phyloP scores from a whole-genome alignment of 2,113 vertebrate genomes.

The Phylloscopus trochilus region DNA sequence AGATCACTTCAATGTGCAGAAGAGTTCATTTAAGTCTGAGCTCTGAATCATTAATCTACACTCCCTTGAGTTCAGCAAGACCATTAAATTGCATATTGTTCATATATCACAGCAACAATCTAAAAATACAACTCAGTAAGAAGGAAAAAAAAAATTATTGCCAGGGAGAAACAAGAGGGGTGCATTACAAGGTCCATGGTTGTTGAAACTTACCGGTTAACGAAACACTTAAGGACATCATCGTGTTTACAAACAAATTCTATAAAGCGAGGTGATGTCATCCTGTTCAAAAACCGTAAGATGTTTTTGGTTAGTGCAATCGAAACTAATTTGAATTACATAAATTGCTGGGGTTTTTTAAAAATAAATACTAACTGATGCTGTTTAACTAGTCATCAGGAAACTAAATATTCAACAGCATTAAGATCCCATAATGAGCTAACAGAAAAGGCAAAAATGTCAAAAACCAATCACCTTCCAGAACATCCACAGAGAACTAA shows the following conservation, averaged over 20 bases:
- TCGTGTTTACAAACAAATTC: constrained; percentile 99
- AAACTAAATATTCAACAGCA: neutral
- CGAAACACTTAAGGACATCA: constrained; percentile 97
- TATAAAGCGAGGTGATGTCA: constrained; percentile 96
- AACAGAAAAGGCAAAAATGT: neutral
- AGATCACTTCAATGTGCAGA: neutral
- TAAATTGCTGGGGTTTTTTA: neutral
- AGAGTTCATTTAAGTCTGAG: neutral
- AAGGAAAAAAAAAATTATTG: neutral
- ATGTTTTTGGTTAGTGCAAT: neutral
- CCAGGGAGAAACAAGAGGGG: neutral
- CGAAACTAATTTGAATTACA: neutral
- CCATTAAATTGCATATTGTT: neutral
- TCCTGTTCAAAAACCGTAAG: constrained; percentile 72
- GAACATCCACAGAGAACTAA: neutral
- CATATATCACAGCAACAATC: neutral
- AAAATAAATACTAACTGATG: neutral
- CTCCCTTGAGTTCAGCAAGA: neutral
- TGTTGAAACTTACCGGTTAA: constrained; percentile 84
- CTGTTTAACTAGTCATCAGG: neutral
- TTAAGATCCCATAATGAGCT: neutral
- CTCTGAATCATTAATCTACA: neutral
- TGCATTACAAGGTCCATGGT: neutral
- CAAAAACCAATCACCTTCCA: neutral
- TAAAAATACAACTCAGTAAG: neutral